Evolutionary conservation across 2,113 vertebrate genomes (phyloP), one percentile per base, ranked within the genome.

Genomic region (Brevimyrus niger): DNA sequence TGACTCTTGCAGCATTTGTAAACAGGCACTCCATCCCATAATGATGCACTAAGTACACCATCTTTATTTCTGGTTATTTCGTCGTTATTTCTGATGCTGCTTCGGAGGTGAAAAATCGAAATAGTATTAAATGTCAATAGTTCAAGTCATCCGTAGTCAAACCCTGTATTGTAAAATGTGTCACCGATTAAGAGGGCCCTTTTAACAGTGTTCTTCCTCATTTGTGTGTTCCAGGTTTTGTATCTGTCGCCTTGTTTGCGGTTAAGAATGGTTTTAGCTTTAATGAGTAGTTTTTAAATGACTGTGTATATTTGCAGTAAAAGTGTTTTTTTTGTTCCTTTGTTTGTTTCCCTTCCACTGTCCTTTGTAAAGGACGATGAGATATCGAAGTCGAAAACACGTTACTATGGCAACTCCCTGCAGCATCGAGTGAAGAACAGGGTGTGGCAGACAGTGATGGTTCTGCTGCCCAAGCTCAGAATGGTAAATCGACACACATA

Each of bases 391-490:
- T 96, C 96, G 38, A 97, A 96, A 94, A 94, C 94, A 0, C 96
- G 97, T 73, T 97, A 97, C 94, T 97, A 97, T 46, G 95, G 95
- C 88, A 99, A 99, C 94, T 99, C 98, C 65, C 94, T 98, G n/a
- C 97, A 98, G 27, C 98, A 99, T 89, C 95, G 98, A 88, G 92
- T 97, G 90, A 98, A 98, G 95, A 99, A 97, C 93, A 91, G 98
- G 3, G 88, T 96, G 0, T 99, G 98, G 98, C 98, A 99, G 94
- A 96, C 96, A 0, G 93, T 99, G 86, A 91, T 99, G 2, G 91
- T 99, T 47, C 92, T 99, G 89, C 95, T 99, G 90, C 97, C 96
- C 11, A 96, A 96, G 91, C 95, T 99, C 86, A 94, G 93, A 91
- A 93, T 96, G 97, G 98, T 99, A 88, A 91, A 90, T 80, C 19